These are phyloP conservation scores for Xestia rhomboidea DNA, from an alignment of 2,888 invertebrate species.

Conservation along the genomic window DNA sequence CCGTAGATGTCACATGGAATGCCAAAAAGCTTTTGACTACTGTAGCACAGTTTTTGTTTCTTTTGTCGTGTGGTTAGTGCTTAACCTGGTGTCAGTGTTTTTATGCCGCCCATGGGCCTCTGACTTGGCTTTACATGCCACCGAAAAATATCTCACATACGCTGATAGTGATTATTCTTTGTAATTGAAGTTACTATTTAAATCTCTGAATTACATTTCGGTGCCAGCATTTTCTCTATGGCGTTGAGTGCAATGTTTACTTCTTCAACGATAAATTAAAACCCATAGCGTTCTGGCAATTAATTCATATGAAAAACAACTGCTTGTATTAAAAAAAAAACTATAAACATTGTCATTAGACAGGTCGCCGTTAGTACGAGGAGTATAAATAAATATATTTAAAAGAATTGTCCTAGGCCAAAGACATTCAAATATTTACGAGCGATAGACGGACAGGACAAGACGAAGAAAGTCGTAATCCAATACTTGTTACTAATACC, in stretches of 20 bases:
- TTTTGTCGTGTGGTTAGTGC: no score
- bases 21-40: background rate
- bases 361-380: background rate
- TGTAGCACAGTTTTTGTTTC: background rate
- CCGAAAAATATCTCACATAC: no score
- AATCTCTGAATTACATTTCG: background rate
- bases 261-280: background rate
- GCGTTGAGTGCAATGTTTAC: background rate
- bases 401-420: no score
- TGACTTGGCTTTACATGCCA: no score
- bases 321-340: no score
- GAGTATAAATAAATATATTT: background rate
- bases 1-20: background rate
- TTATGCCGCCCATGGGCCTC: no score
- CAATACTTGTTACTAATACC: no score
- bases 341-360: no score
- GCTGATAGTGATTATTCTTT: background rate
- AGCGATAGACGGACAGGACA: no score
- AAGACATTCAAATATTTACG: no score
- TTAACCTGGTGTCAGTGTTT: no score
- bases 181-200: background rate
- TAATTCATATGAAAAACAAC: background rate
- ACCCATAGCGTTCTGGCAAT: background rate
- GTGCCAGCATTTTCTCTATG: background rate
- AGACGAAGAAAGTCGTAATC: no score